Percentiles rank a stretch among this genome's conserved stretches.
Conservation (phyloP, 2,797 vertebrate genomes). For the Enteromius viviparus region DNA sequence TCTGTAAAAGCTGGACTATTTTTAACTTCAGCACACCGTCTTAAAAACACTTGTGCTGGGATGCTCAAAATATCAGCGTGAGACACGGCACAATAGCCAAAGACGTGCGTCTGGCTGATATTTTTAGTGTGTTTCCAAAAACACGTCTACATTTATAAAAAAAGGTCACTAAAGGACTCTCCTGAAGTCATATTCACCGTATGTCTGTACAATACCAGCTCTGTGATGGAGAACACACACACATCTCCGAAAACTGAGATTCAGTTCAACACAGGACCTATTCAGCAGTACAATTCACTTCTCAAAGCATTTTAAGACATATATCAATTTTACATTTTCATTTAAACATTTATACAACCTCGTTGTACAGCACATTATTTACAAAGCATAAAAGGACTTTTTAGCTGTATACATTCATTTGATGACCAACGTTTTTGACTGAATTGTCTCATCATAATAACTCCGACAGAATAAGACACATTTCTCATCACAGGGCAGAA, state of each 20-base stretch:
- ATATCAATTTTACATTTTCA: no score
- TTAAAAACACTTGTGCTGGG: conserved; percentile 8
- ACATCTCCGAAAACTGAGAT: neutral
- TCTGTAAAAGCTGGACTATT: neutral
- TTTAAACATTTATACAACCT: neutral
- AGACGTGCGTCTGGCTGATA: neutral
- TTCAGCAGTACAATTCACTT: neutral
- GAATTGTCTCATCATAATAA: no score
- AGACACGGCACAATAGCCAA: neutral
- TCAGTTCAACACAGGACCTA: neutral
- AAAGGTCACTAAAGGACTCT: neutral
- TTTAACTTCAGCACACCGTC: neutral
- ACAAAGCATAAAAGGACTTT: neutral
- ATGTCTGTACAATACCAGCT: neutral
- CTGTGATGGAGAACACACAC: neutral
- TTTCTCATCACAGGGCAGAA: no score
- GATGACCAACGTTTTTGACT: no score
- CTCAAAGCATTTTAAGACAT: neutral
- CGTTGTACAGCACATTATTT: no score
- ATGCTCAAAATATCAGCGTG: conserved; percentile 1
- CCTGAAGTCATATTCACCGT: neutral
- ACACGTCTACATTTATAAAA: neutral
- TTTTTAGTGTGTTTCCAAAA: neutral
- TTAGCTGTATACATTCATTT: no score
- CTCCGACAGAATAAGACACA: no score